Conservation (phyloP, 2,888 invertebrate genomes). For the Escarpia spicata region DNA sequence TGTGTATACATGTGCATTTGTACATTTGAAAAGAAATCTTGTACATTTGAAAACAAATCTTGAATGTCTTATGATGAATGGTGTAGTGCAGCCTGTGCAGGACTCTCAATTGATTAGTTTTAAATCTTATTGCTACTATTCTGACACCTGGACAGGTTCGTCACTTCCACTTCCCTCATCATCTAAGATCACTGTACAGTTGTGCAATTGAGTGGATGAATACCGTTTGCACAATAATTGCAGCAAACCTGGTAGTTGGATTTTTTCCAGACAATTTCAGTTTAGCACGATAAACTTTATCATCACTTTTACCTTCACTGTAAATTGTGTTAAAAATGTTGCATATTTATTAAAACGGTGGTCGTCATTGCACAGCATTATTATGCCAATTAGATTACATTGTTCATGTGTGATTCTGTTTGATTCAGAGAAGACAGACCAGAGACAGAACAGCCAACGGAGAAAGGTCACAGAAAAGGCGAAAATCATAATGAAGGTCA, state of each 20-base stretch:
- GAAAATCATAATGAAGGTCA: not conserved
- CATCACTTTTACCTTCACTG: too few species aligned
- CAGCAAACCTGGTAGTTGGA: too few species aligned
- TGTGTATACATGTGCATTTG: too few species aligned
- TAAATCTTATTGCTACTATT: not conserved
- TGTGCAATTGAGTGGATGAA: not conserved
- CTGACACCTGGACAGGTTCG: not conserved
- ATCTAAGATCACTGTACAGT: not conserved
- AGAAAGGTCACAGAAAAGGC: not conserved
- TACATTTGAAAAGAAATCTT: too few species aligned
- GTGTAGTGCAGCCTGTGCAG: not conserved
- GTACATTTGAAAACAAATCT: too few species aligned
- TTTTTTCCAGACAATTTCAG: too few species aligned
- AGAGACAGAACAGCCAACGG: not conserved
- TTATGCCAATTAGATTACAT: too few species aligned
- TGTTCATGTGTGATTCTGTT: not conserved
- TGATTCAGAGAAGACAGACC: slow-evolving; percentile 1
- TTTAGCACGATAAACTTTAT: too few species aligned
- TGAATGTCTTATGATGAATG: not conserved
- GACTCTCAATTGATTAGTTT: not conserved
- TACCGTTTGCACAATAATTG: not conserved
- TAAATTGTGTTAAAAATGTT: too few species aligned
- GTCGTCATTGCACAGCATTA: too few species aligned
- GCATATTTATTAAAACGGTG: too few species aligned
- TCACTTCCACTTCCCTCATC: not conserved